Conservation (phyloP, 2,888 invertebrate species). For the Alsophila aescularia region DNA sequence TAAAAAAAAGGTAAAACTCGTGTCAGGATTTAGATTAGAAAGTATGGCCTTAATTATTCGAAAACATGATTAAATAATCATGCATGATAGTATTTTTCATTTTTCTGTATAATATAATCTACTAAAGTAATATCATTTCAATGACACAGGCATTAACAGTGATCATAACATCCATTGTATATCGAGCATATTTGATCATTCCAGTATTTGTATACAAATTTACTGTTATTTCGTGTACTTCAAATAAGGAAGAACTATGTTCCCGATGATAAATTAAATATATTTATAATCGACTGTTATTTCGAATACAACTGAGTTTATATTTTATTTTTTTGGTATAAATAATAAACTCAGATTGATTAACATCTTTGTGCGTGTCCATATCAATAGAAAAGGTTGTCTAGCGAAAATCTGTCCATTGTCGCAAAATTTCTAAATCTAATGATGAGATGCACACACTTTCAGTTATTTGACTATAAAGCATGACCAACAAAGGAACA, state of each 20-base stretch:
- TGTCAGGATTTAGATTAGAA: constrained; percentile 10
- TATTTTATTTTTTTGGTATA: too few relatives aligned
- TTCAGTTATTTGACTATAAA: too few relatives aligned
- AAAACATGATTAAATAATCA: constrained; percentile 1
- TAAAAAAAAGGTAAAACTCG: constrained; percentile 21
- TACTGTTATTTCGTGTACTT: background rate
- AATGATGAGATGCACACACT: too few relatives aligned
- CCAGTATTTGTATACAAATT: background rate
- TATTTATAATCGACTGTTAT: background rate
- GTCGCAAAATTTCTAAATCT: too few relatives aligned
- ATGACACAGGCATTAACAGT: background rate
- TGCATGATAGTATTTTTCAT: background rate
- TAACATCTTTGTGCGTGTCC: too few relatives aligned
- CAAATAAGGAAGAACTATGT: background rate
- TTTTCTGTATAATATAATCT: constrained; percentile 4
- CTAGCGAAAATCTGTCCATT: too few relatives aligned
- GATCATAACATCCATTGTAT: background rate
- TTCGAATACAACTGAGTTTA: background rate
- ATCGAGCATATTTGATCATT: background rate
- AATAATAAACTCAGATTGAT: too few relatives aligned
- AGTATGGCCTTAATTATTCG: constrained; percentile 2
- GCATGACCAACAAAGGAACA: too few relatives aligned
- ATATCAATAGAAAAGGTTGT: too few relatives aligned
- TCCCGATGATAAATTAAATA: background rate
- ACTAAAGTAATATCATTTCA: constrained; percentile 11